Percentiles rank a stretch among this genome's conserved stretches.
phyloP scores from a whole-genome alignment of 2,797 vertebrate species.

The Melanotaenia trifasciata region DNA sequence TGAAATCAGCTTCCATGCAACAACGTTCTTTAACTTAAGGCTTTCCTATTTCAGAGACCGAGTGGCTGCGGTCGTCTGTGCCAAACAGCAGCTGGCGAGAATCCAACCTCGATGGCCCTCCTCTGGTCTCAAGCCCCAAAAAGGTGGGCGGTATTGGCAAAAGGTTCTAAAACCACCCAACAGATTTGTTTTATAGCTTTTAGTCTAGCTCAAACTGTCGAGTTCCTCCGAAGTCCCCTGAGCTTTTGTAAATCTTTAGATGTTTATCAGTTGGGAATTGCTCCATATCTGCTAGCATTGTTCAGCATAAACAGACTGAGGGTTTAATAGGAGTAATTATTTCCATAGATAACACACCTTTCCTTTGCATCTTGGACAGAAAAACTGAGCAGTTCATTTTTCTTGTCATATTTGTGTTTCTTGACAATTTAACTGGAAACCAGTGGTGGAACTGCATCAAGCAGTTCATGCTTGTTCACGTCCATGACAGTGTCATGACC shows the following conservation, averaged over 20 bases:
- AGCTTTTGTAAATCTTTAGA: neutral
- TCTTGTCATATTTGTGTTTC: too few relatives aligned
- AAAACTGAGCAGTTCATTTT: too few relatives aligned
- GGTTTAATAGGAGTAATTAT: neutral
- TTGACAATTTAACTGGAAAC: too few relatives aligned
- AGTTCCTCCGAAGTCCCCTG: neutral
- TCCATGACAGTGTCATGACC: too few relatives aligned
- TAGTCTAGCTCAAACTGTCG: neutral
- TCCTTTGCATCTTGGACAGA: neutral
- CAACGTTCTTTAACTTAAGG: constrained; percentile 4
- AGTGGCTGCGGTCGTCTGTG: constrained; percentile 79
- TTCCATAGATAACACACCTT: neutral
- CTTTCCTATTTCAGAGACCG: constrained; percentile 73
- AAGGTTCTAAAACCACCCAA: neutral
- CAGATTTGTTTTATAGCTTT: constrained; percentile 1
- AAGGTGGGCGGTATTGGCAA: constrained; percentile 53
- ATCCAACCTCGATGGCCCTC: constrained; percentile 87
- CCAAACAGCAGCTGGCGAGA: constrained; percentile 88
- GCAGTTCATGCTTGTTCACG: too few relatives aligned
- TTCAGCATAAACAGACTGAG: neutral
- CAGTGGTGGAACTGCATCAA: too few relatives aligned
- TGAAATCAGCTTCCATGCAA: neutral
- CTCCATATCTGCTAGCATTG: neutral
- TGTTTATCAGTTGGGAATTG: neutral
- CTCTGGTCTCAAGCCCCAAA: constrained; percentile 65